Evolutionary conservation across 2,888 invertebrate species (phyloP), one percentile per base, ranked within the genome.

Genomic region (Caenorhabditis sp.): DNA sequence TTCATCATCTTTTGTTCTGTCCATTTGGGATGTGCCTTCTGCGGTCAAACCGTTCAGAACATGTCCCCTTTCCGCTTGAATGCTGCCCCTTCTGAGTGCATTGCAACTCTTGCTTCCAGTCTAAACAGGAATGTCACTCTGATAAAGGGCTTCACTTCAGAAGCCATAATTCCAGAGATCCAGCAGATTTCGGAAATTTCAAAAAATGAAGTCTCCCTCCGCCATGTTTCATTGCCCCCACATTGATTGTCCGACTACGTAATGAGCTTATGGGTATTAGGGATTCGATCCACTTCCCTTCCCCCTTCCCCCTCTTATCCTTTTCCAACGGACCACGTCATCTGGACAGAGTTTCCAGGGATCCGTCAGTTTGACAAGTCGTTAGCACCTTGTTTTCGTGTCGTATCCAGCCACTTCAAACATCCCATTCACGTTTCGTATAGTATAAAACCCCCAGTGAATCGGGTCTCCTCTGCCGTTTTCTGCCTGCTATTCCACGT

Each of bases 91-190:
- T n/a, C n/a, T n/a, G n/a, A n/a, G n/a, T n/a, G n/a, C n/a, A n/a
- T n/a, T n/a, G n/a, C n/a, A n/a, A n/a, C n/a, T n/a, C n/a, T n/a
- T n/a, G n/a, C n/a, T n/a, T n/a, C n/a, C n/a, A n/a, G n/a, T n/a
- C n/a, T n/a, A n/a, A n/a, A n/a, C n/a, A n/a, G n/a, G n/a, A n/a
- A n/a, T n/a, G n/a, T n/a, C n/a, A n/a, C n/a, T 18, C 47, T 20
- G 47, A 2, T n/a, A 18, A 3, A 18, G 18, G 18, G 47, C 18
- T 47, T 47, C 47, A 3, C n/a, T n/a, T n/a, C n/a, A n/a, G 47
- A 47, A 47, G 47, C 47, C 47, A 47, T 47, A 47, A n/a, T n/a
- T n/a, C n/a, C n/a, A n/a, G n/a, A n/a, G 47, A 47, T 47, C 47
- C 11, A 18, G n/a, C 20, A 11, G 9, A 47, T 18, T 47, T 18